Percentiles rank a stretch among this genome's conserved stretches.
Evolutionary conservation across 2,797 vertebrate genomes (phyloP).

Genomic region (Pelochelys cantorii): DNA sequence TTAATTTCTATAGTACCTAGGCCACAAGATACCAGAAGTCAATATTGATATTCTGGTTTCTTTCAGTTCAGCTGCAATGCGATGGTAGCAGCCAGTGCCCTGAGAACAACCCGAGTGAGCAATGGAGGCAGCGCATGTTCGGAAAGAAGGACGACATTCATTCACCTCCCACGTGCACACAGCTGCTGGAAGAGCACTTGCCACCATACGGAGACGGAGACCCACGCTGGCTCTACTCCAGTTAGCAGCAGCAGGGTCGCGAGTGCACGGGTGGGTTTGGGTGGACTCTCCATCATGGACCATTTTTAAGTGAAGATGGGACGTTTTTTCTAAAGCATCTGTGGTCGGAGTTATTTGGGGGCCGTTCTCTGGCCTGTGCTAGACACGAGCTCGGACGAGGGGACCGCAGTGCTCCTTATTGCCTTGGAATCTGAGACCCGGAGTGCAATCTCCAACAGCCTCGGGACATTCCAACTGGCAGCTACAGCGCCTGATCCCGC

Average conservation of each 20-base stretch:
- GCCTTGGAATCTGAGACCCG: neutral
- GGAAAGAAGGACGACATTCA: neutral
- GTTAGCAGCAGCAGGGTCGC: neutral
- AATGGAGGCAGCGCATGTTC: rapidly evolving
- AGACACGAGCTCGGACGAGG: too few species aligned
- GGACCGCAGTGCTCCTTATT: neutral
- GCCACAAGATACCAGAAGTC: neutral
- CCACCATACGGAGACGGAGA: neutral
- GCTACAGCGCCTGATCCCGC: too few species aligned
- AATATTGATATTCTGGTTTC: neutral
- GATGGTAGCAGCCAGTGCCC: neutral
- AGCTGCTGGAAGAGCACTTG: neutral
- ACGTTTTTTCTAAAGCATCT: neutral
- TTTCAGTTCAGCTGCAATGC: neutral
- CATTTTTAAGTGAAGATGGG: neutral
- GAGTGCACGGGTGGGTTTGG: neutral
- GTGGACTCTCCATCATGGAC: neutral
- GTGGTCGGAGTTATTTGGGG: neutral
- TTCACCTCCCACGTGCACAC: neutral
- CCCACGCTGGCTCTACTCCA: neutral
- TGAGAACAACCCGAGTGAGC: neutral
- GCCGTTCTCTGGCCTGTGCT: neutral
- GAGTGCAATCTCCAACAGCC: too few species aligned
- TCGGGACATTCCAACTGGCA: too few species aligned
- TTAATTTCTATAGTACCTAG: neutral